phyloP scores from a whole-genome alignment of 2,888 invertebrate species.

The Idaea biselata region DNA sequence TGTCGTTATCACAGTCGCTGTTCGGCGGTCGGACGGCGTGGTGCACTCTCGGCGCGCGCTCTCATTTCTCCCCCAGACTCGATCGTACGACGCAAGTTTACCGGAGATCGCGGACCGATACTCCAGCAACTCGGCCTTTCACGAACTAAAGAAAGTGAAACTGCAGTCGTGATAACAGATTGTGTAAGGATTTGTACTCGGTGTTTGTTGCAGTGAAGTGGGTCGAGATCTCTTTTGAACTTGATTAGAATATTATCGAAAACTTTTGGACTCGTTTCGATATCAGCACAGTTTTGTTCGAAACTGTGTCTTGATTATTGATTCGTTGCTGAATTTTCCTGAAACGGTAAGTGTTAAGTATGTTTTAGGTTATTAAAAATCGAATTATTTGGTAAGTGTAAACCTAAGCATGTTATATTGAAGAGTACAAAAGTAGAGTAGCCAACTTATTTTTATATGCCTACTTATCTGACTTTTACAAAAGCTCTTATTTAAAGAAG shows the following conservation, averaged over 20 bases:
- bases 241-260: slow-evolving; percentile 38
- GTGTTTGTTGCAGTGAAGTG: slow-evolving; percentile 59
- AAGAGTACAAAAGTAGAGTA: not conserved
- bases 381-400: not conserved
- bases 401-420: not conserved
- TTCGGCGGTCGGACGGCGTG: slow-evolving; percentile 71
- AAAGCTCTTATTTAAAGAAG: not conserved
- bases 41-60: slow-evolving; percentile 38
- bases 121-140: slow-evolving; percentile 50
- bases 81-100: slow-evolving; percentile 66
- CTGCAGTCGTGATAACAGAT: slow-evolving; percentile 59
- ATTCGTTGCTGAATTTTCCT: slow-evolving; percentile 46
- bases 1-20: slow-evolving; percentile 79
- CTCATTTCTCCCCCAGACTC: slow-evolving; percentile 38
- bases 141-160: slow-evolving; percentile 71
- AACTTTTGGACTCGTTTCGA: slow-evolving; percentile 64
- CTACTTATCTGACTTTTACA: not conserved
- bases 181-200: slow-evolving; percentile 61
- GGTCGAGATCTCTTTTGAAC: slow-evolving; percentile 45
- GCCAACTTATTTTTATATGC: too few relatives aligned
- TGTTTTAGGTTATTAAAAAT: not conserved
- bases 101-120: slow-evolving; percentile 61
- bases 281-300: slow-evolving; percentile 72
- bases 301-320: slow-evolving; percentile 76
- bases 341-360: slow-evolving; percentile 54